Base-by-base conservation (phyloP, 2,797 vertebrate genomes). In the Psittacula echo region DNA sequence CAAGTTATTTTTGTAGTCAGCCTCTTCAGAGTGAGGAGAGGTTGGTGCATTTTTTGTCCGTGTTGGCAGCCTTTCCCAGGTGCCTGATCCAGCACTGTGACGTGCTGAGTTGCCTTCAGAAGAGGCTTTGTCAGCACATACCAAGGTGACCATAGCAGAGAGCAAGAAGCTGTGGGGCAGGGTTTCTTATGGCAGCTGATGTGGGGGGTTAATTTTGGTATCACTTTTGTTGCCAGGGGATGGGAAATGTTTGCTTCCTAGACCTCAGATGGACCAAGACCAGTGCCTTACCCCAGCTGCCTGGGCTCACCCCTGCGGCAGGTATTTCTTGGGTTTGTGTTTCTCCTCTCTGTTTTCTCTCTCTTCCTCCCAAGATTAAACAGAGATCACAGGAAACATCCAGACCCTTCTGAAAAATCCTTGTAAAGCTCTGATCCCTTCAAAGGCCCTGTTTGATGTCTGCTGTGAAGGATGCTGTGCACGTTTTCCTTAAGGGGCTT, bases 31-130 rank as follows among this genome's bases (percentile, higher is more conserved):
- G 15, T 12, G 58, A 50, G 58, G 51, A 74, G 10, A 5, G 30
- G 16, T 30, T 5, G 0, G 29, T 18, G n/a, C 27, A 10, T 29
- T n/a, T 48, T 65, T 60, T 16, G 9, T 15, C 39, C 0, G 2
- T 24, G 19, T 30, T 61, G 50, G 30, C 54, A 73, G 62, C 42
- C 14, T 58, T 67, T 51, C 21, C 56, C 7, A 7, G 37, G 37
- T 23, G 14, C 42, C 24, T 2, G 5, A 4, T 47, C 29, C 2
- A 3, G 16, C 19, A 5, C 42, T 0, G 2, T 12, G 22, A 19
- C 2, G 9, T 4, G 32, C 44, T 9, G n/a, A 27, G 45, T 45
- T 5, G n/a, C 42, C 50, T 30, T 34, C 1, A 2, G 64, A 39
- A 39, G 75, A 3, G 23, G n/a, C 21, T 47, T 53, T 23, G 10